Evolutionary conservation across 1,140 invertebrate species (phyloP).

Genomic region (Sesamia nonagrioides): DNA sequence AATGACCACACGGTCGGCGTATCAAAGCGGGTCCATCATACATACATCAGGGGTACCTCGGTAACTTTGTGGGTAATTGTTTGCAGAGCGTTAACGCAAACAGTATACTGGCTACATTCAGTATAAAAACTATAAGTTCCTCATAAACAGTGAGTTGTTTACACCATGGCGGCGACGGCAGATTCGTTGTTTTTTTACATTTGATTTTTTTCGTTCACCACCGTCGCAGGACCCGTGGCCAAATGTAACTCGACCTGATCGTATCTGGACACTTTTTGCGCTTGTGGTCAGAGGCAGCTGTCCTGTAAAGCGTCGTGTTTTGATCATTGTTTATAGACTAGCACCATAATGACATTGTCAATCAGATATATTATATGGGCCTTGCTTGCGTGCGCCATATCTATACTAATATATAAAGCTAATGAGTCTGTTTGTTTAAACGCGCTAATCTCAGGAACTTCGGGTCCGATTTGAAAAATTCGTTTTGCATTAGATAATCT

Average conservation of each 20-base stretch:
- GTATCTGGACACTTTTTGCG: slow-evolving; percentile 83
- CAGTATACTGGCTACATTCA: slow-evolving; percentile 48
- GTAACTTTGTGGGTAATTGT: slow-evolving; percentile 53
- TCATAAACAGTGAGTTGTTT: slow-evolving; percentile 72
- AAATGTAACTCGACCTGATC: slow-evolving; percentile 84
- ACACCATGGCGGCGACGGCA: slow-evolving; percentile 64
- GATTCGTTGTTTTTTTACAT: slow-evolving; percentile 65
- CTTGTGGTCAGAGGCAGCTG: slow-evolving; percentile 85
- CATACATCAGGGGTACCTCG: slow-evolving; percentile 38
- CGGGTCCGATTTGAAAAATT: too few species aligned
- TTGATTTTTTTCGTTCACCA: slow-evolving; percentile 73
- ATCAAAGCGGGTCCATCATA: slow-evolving; percentile 54
- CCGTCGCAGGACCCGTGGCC: slow-evolving; percentile 68
- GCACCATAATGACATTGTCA: slow-evolving; percentile 58
- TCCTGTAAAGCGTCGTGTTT: slow-evolving; percentile 73
- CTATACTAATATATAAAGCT: too few species aligned
- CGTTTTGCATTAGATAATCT: too few species aligned
- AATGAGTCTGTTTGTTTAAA: too few species aligned
- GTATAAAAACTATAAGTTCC: slow-evolving; percentile 60
- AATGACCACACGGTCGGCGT: slow-evolving; percentile 55
- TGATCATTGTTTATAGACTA: slow-evolving; percentile 70
- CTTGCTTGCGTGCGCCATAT: slow-evolving; percentile 19
- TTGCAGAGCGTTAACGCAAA: slow-evolving; percentile 53
- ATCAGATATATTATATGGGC: slow-evolving; percentile 36
- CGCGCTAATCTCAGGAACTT: too few species aligned